Percentiles rank a stretch among this genome's conserved stretches.
Conservation (phyloP, 2,113 vertebrate genomes). For the Sorex fumeus region DNA sequence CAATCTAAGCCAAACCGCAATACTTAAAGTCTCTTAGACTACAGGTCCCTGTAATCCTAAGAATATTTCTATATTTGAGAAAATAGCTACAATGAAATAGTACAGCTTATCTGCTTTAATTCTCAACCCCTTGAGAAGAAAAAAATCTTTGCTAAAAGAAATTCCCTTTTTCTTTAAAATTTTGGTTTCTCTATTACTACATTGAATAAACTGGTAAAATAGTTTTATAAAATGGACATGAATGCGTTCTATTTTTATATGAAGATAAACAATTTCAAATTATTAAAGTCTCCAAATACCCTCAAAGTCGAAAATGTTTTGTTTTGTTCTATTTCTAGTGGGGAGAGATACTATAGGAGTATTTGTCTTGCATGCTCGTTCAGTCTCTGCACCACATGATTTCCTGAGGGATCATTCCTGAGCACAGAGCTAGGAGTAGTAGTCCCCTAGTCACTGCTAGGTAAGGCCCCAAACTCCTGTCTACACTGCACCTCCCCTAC, state of each 20-base stretch:
- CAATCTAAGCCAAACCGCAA: constrained; percentile 36
- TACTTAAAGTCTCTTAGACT: constrained; percentile 23
- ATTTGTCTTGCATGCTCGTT: too few relatives aligned
- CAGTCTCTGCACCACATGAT: too few relatives aligned
- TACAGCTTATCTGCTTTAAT: background rate
- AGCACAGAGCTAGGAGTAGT: too few relatives aligned
- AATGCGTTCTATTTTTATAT: background rate
- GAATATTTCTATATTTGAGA: constrained; percentile 52
- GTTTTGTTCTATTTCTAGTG: background rate
- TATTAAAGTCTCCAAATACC: constrained; percentile 12
- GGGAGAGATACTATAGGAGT: background rate
- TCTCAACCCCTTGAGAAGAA: background rate
- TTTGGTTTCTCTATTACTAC: constrained; percentile 14
- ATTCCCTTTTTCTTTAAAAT: background rate
- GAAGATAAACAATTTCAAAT: constrained; percentile 10
- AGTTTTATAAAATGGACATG: constrained; percentile 34
- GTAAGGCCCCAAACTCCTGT: too few relatives aligned
- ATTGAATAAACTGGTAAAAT: background rate
- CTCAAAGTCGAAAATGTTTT: constrained; percentile 8
- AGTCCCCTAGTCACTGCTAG: too few relatives aligned
- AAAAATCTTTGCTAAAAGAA: constrained; percentile 26
- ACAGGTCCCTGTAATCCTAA: background rate
- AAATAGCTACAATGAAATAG: constrained; percentile 37
- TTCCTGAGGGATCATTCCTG: too few relatives aligned
- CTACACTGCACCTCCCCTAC: too few relatives aligned